Evolutionary conservation across 2,888 invertebrate genomes (phyloP), one percentile per base, ranked within the genome.

Genomic region (Brachyopa scutellaris): DNA sequence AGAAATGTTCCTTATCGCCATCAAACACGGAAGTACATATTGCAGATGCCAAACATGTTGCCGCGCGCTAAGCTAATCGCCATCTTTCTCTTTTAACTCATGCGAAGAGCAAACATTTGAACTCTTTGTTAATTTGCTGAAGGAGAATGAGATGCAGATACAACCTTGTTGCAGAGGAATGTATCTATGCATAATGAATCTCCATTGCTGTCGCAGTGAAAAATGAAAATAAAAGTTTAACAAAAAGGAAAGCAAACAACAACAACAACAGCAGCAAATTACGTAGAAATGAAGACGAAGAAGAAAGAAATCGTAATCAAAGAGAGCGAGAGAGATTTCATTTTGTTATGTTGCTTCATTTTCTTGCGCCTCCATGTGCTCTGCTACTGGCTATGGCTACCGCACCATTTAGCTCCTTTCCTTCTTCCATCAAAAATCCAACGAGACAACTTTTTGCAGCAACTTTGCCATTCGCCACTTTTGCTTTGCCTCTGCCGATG

Each of bases 221-320:
- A 77, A 82, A 82, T 77, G 82, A 82, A 82, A 82, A 82, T 77
- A 82, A 82, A 82, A 82, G 82, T 82, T 72, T 26, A 70, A 66
- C 36, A 77, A 77, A 82, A 82, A 72, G 77, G 82, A 82, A 82
- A 82, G 70, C 77, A 77, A 69, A 74, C 64, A 57, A 74, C 42
- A 45, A 47, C 36, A 26, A 51, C 2, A 40, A 9, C 15, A 13
- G n/a, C 15, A 29, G 13, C 13, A 13, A 19, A n/a, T n/a, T n/a
- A n/a, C n/a, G n/a, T n/a, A n/a, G n/a, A 59, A 38, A 66, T 1
- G n/a, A 31, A 59, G 53, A 21, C n/a, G 8, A 42, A 70, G 9
- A 7, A 36, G 57, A 53, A 55, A 61, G 19, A 47, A 57, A 40
- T 29, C 38, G 6, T 40, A 33, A 47, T 13, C 7, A 51, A 77